These are phyloP conservation scores for Nicator chloris DNA, from an alignment of 2,113 vertebrate species.

Conservation along the genomic window DNA sequence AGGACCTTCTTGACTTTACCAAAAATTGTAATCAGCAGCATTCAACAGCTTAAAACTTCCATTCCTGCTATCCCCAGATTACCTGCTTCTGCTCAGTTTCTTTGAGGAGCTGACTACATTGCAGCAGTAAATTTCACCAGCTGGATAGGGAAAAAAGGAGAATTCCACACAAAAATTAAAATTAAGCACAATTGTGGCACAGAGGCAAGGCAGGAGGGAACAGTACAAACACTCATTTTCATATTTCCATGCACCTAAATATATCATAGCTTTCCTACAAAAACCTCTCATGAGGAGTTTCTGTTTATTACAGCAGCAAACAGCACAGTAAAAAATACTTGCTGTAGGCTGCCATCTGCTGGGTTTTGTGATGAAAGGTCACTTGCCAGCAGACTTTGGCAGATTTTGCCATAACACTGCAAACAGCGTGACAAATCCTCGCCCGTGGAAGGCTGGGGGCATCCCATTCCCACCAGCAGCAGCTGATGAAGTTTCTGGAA, in stretches of 20 bases:
- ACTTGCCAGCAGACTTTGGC: not conserved
- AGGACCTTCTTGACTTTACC: not conserved
- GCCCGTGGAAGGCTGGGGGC: not conserved
- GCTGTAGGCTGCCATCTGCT: constrained; percentile 52
- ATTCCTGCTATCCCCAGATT: not conserved
- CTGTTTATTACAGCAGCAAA: not conserved
- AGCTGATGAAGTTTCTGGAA: not conserved
- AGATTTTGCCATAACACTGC: not conserved
- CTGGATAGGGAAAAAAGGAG: not conserved
- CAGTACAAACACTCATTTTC: not conserved
- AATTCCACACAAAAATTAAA: not conserved
- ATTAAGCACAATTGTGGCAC: not conserved
- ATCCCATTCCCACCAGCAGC: not conserved
- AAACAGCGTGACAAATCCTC: not conserved
- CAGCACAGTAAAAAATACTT: not conserved
- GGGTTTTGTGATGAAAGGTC: not conserved
- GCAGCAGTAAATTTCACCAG: not conserved
- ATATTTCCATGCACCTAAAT: not conserved
- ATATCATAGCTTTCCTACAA: not conserved
- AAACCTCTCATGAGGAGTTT: not conserved
- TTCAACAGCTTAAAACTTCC: not conserved
- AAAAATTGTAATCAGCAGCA: not conserved
- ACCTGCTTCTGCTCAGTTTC: not conserved
- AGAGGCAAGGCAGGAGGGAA: not conserved
- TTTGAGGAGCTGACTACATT: not conserved